Evolutionary conservation across 2,888 invertebrate genomes (phyloP), one percentile per base, ranked within the genome.

Genomic region (Microdon myrmicae): DNA sequence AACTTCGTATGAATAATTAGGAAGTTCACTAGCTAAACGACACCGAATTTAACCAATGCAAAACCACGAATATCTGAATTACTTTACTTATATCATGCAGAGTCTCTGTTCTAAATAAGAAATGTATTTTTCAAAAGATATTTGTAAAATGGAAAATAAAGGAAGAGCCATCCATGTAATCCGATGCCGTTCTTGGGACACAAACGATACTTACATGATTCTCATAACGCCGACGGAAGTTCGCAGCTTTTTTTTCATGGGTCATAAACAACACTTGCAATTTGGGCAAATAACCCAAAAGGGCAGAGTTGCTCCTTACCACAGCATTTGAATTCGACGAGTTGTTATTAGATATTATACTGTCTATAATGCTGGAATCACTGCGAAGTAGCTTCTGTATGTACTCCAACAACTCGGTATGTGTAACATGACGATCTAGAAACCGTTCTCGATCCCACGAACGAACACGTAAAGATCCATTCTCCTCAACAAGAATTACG

Each of bases 361-460:
- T 78, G 70, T 73, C 81, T 68, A 41, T 76, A 69, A 68, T 29
- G 0, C 55, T 45, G 0, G 23, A 77, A 69, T 81, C 85, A n/a
- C 79, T 77, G 71, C 83, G 84, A 2, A 86, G 75, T 55, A 86
- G 84, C 68, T 86, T 86, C 68, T 87, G 87, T 43, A 93, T 83
- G 68, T 86, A 86, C 25, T 92, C 91, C 1, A 87, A 80, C 2
- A 90, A 79, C 61, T 92, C 90, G 3, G 83, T 74, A 12, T 82
- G 78, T 6, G 78, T 81, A n/a, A 87, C 81, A 70, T 83, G 84
- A 9, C 85, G 84, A 69, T 90, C 89, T 67, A 86, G 85, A 72
- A 86, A 86, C 66, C 85, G 74, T 58, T 88, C 87, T 67, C 83
- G 83, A 55, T 87, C 87, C 82, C 85, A 86, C 20, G 83, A 84